Evolutionary conservation across 2,888 invertebrate genomes (phyloP).

Genomic region (Camponotus fellah): DNA sequence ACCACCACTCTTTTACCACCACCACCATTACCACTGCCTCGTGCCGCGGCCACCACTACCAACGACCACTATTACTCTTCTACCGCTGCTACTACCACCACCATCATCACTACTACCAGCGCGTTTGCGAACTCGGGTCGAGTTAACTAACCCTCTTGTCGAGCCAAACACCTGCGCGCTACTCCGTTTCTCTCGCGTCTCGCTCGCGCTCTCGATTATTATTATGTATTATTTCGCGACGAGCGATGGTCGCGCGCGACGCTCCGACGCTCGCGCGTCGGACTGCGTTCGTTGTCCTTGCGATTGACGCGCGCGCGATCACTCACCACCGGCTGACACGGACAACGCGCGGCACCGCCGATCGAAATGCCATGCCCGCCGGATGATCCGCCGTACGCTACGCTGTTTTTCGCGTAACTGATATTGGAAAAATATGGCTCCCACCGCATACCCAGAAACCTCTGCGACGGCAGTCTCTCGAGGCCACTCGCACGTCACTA

Average conservation of each 20-base stretch:
- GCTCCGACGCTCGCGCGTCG: conserved; percentile 48
- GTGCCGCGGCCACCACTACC: conserved; percentile 52
- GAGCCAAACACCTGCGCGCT: conserved; percentile 78
- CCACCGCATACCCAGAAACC: conserved; percentile 88
- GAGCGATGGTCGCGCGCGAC: conserved; percentile 56
- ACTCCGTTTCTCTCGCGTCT: conserved; percentile 74
- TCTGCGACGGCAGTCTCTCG: conserved; percentile 83
- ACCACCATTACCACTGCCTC: conserved; percentile 51
- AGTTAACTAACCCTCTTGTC: conserved; percentile 81
- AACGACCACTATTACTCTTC: conserved; percentile 47
- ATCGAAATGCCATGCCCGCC: conserved; percentile 75
- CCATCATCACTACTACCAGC: conserved; percentile 59
- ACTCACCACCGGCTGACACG: conserved; percentile 69
- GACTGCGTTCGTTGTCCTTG: conserved; percentile 49
- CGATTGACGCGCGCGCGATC: conserved; percentile 55
- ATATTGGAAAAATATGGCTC: conserved; percentile 88
- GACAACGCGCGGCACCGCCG: conserved; percentile 58
- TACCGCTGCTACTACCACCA: conserved; percentile 52
- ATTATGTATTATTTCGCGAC: conserved; percentile 63
- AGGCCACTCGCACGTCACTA: conserved; percentile 71
- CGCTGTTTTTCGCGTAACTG: conserved; percentile 86
- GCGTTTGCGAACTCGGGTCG: conserved; percentile 78
- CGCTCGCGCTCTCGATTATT: conserved; percentile 67
- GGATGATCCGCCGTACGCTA: conserved; percentile 78
- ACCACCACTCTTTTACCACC: conserved; percentile 60